phyloP scores from a whole-genome alignment of 2,113 vertebrate genomes.

The Ciconia boyciana region DNA sequence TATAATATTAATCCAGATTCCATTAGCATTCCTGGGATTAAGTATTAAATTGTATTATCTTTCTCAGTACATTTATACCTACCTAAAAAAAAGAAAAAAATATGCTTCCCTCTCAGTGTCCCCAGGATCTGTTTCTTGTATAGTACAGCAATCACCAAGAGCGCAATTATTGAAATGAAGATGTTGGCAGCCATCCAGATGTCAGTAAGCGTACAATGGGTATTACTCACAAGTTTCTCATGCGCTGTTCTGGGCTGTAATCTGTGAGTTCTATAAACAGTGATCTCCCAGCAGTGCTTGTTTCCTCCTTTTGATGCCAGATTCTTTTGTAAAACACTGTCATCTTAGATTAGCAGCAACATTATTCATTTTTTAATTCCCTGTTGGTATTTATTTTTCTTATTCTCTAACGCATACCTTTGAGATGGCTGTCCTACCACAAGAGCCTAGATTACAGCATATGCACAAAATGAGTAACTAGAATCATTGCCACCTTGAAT shows the following conservation, averaged over 20 bases:
- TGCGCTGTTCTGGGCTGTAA: not conserved
- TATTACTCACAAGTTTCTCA: slow-evolving; percentile 10
- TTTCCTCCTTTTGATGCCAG: slow-evolving; percentile 12
- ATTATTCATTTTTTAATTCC: slow-evolving; percentile 1
- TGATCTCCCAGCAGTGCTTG: not conserved
- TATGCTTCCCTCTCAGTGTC: not conserved
- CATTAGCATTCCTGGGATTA: not conserved
- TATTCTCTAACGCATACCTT: fast-evolving
- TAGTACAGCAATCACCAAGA: not conserved
- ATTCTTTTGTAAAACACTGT: not conserved
- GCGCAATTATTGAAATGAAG: slow-evolving; percentile 13
- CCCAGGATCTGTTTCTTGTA: not conserved
- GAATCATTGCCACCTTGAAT: not conserved
- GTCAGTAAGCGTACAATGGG: not conserved
- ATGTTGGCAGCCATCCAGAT: slow-evolving; percentile 30
- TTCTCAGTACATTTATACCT: not conserved
- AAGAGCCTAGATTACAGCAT: not conserved
- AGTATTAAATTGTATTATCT: not conserved
- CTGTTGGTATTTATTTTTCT: not conserved
- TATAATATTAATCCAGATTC: not conserved
- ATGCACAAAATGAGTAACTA: not conserved
- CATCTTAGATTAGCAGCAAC: not conserved
- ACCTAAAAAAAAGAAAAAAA: not conserved
- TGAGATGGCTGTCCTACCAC: not conserved
- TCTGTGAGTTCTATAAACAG: not conserved